These are phyloP conservation scores for Stratiomys singularior DNA, from an alignment of 2,888 invertebrate genomes.

Conservation along the genomic window DNA sequence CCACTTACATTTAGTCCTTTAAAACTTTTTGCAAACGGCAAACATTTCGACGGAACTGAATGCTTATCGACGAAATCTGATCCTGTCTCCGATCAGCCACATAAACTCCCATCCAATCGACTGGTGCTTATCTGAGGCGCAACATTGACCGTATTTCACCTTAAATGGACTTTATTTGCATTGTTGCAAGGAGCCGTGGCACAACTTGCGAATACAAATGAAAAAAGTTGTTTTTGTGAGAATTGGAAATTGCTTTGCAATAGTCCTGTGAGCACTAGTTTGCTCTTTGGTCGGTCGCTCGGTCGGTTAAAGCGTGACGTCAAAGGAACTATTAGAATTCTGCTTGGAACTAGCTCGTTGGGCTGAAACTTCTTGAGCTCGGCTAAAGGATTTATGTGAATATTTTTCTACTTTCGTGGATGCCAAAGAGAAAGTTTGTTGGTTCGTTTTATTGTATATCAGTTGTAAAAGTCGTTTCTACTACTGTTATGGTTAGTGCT, in stretches of 20 bases:
- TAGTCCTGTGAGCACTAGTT: slow-evolving; percentile 12
- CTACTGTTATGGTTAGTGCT: not conserved
- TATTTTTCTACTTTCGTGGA: slow-evolving; percentile 35
- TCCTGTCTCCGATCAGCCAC: not conserved
- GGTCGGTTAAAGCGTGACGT: slow-evolving; percentile 10
- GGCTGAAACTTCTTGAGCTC: too few relatives aligned
- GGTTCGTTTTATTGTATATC: slow-evolving; percentile 1
- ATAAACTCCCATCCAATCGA: slow-evolving; percentile 5
- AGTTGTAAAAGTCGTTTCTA: slow-evolving; percentile 27
- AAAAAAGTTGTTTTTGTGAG: slow-evolving; percentile 40
- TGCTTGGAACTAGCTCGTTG: not conserved
- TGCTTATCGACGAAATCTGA: not conserved
- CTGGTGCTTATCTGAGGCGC: not conserved
- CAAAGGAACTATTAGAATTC: slow-evolving; percentile 35
- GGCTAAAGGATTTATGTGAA: slow-evolving; percentile 39
- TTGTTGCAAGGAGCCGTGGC: not conserved
- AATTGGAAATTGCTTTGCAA: slow-evolving; percentile 43
- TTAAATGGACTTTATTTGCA: not conserved
- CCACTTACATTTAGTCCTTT: too few relatives aligned
- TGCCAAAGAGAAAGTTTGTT: slow-evolving; percentile 29
- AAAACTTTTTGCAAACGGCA: too few relatives aligned
- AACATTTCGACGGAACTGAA: too few relatives aligned
- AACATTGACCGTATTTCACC: slow-evolving; percentile 10
- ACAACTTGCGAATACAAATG: slow-evolving; percentile 1
- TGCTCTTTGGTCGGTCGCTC: not conserved